These are phyloP conservation scores for Myrmophylax atrothorax DNA, from an alignment of 2,113 vertebrate species.

Conservation along the genomic window DNA sequence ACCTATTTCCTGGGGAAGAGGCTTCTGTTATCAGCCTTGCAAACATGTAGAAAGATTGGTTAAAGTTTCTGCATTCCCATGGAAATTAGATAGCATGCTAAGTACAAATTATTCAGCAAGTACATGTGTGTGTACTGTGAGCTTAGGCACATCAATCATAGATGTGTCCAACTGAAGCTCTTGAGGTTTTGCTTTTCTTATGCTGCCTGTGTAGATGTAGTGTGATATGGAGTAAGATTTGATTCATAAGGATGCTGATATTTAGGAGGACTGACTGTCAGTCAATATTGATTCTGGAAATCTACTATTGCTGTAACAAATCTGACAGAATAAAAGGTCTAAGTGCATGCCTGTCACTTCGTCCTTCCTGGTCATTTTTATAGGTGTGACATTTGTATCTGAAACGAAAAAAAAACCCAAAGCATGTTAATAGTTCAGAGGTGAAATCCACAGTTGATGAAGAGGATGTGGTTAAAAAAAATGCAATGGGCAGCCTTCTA, in stretches of 20 bases:
- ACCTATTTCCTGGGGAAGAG: not conserved
- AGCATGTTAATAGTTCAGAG: not conserved
- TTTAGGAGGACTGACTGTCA: not conserved
- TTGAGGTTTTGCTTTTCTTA: not conserved
- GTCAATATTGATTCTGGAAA: constrained; percentile 28
- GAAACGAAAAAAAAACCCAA: not conserved
- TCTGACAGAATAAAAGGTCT: constrained; percentile 17
- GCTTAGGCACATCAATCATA: not conserved
- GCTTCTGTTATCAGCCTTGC: not conserved
- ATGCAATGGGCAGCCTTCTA: not conserved
- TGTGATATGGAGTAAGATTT: not conserved
- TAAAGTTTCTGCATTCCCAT: not conserved
- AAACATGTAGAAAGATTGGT: not conserved
- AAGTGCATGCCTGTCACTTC: not conserved
- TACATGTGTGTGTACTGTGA: not conserved
- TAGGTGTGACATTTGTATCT: not conserved
- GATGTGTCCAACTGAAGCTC: not conserved
- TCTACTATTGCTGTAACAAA: not conserved
- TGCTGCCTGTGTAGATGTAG: not conserved
- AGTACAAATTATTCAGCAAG: not conserved
- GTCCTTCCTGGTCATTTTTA: not conserved
- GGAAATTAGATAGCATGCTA: not conserved
- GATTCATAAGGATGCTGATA: not conserved
- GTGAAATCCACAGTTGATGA: not conserved
- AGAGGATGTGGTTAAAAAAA: not conserved